Conservation (phyloP, 2,797 vertebrate genomes). For the Sphaeramia orbicularis region DNA sequence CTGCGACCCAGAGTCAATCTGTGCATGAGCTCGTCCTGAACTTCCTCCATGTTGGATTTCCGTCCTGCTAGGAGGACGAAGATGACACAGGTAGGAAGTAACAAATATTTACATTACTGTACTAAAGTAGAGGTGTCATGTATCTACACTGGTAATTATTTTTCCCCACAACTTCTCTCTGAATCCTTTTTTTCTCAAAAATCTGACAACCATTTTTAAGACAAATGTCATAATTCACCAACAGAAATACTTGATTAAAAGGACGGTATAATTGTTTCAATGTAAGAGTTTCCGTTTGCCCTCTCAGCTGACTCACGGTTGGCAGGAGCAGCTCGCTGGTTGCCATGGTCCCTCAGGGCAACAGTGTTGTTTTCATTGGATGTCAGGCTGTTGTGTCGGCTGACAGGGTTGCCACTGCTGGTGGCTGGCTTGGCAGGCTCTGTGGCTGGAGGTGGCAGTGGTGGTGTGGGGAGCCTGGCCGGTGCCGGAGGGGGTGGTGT, state of each 20-base stretch:
- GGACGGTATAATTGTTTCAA: no score
- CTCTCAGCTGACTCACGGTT: constrained; percentile 85
- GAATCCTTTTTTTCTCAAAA: no score
- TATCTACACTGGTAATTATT: no score
- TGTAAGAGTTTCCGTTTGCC: neutral
- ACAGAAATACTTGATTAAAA: no score
- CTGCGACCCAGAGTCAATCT: constrained; percentile 94
- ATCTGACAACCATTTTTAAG: no score
- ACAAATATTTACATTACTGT: neutral
- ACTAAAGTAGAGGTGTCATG: no score
- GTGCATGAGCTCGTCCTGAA: constrained; percentile 95
- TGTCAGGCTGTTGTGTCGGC: constrained; percentile 86
- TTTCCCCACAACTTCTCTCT: no score
- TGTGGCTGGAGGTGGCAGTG: constrained; percentile 77
- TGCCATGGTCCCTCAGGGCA: constrained; percentile 81
- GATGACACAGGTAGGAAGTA: neutral
- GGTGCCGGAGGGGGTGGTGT: constrained; percentile 76
- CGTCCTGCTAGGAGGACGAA: constrained; percentile 82
- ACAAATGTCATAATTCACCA: no score
- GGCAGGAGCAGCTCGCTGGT: constrained; percentile 75
- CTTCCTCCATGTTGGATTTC: constrained; percentile 98
- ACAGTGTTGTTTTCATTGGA: constrained; percentile 85
- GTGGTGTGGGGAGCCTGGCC: constrained; percentile 79
- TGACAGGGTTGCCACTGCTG: constrained; percentile 56
- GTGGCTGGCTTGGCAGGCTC: constrained; percentile 63